phyloP scores from a whole-genome alignment of 1,140 invertebrate species.

The Caenorhabditis tropicalis region DNA sequence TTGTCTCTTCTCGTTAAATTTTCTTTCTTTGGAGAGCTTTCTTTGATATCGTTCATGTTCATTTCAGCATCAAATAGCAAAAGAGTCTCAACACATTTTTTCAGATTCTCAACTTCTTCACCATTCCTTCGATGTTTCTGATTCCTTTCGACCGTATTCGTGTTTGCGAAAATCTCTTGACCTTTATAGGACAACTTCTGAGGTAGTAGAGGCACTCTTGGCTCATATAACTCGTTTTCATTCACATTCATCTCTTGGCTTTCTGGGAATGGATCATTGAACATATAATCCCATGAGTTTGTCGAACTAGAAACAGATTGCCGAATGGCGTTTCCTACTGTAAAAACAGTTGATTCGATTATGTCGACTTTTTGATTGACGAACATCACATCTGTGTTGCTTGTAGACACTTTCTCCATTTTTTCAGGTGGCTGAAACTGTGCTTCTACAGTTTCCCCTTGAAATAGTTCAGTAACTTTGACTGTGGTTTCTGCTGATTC shows the following conservation, averaged over 20 bases:
- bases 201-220: slow-evolving; percentile 53
- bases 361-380: slow-evolving; percentile 24
- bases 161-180: slow-evolving; percentile 38
- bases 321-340: slow-evolving; percentile 23
- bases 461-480: slow-evolving; percentile 35
- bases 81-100: slow-evolving; percentile 19
- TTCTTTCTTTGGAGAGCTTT: background rate
- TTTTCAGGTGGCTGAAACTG: background rate
- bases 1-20: background rate
- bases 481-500: slow-evolving; percentile 52
- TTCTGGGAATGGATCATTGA: slow-evolving; percentile 52
- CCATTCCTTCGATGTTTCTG: background rate
- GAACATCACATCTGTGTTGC: slow-evolving; percentile 31
- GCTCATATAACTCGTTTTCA: slow-evolving; percentile 51
- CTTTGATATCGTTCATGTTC: slow-evolving; percentile 27
- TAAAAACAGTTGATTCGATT: slow-evolving; percentile 1
- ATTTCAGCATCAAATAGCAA: slow-evolving; percentile 13
- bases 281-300: slow-evolving; percentile 49
- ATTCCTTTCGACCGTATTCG: slow-evolving; percentile 7
- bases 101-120: slow-evolving; percentile 20
- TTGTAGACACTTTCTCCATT: background rate
- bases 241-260: slow-evolving; percentile 43
- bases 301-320: background rate
- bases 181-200: slow-evolving; percentile 55
- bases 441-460: slow-evolving; percentile 13